Base-by-base conservation (phyloP, 2,888 invertebrate species). In the Tinea trinotella region DNA sequence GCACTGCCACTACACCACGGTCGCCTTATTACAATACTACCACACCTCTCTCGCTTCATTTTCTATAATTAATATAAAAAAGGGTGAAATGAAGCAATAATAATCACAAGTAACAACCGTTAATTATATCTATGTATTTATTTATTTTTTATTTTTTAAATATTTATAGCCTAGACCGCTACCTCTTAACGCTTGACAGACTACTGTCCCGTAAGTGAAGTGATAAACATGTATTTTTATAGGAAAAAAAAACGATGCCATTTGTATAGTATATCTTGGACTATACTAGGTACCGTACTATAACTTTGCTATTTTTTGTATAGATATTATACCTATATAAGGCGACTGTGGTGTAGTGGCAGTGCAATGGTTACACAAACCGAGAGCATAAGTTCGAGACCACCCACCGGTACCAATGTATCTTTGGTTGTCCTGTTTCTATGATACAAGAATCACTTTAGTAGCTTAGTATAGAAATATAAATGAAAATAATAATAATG, bases 41-140 rank as follows among this genome's bases (percentile, higher is more conserved):
- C n/a, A n/a, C n/a, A n/a, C n/a, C n/a, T n/a, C n/a, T n/a, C n/a
- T n/a, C n/a, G n/a, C n/a, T n/a, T 22, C 7, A 22, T 22, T 30
- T 30, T 30, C 3, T 30, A 30, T 4, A n/a, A n/a, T n/a, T n/a
- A 30, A 30, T 30, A 10, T 10, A 4, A 30, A 50, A 50, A 44
- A 54, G 50, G 57, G 57, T 58, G 57, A 56, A 62, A 61, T 61
- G 62, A 61, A 62, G 62, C 62, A 62, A 60, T 61, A 61, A 60
- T 61, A 60, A 62, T 62, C 59, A 61, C 58, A 59, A 6, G 62
- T 62, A 64, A 64, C 62, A 67, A 66, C 64, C 5, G 55, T 55
- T 55, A 35, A 55, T 55, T 55, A 55, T 36, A 19, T 17, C 12
- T 7, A 7, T 36, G 9, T 40, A 53, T 40, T n/a, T 36, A 53